Evolutionary conservation across 2,888 invertebrate species (phyloP), one percentile per base, ranked within the genome.

Genomic region (Sarcophaga subvicina): DNA sequence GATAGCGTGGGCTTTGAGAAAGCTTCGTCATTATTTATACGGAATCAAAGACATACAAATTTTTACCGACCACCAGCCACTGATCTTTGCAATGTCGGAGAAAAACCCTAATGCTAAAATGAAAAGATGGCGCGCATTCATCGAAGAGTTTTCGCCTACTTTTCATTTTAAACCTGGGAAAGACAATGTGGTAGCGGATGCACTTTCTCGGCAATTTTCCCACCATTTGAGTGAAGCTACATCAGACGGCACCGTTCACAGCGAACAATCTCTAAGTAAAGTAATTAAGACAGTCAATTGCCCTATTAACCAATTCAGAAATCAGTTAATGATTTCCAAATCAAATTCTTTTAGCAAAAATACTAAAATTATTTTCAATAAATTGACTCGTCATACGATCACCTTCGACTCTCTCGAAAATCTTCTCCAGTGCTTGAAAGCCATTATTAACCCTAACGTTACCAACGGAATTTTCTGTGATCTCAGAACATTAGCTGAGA

Each of bases 211-310:
- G 14, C 49, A 12, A 14, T 49, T 49, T 49, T 49, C 49, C 14
- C 49, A 49, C 8, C 11, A 49, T 14, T 14, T 49, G 14, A 49
- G 49, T 14, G 49, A 49, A 49, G 69, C 14, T 6, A 47, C 27
- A 45, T 25, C 59, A n/a, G 70, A 54, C 22, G 70, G 49, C 49
- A 71, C 59, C 3, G 70, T 54, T 22, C 59, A 71, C 22, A 80
- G 80, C 49, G 80, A 85, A 70, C 64, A 60, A 49, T 85, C 75
- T 75, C 70, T 37, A 47, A 85, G 72, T 69, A 27, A 85, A 70
- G 76, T 75, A 59, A 80, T 85, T 67, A 64, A 11, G 47, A 27
- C 78, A 62, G 47, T 69, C 0, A 64, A 49, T 49, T 71, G 64
- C 59, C 64, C 72, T 47, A 17, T 82, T 25, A 79, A 79, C 69